Evolutionary conservation across 2,113 vertebrate genomes (phyloP), one percentile per base, ranked within the genome.

Genomic region (Chaenogobius annularis): DNA sequence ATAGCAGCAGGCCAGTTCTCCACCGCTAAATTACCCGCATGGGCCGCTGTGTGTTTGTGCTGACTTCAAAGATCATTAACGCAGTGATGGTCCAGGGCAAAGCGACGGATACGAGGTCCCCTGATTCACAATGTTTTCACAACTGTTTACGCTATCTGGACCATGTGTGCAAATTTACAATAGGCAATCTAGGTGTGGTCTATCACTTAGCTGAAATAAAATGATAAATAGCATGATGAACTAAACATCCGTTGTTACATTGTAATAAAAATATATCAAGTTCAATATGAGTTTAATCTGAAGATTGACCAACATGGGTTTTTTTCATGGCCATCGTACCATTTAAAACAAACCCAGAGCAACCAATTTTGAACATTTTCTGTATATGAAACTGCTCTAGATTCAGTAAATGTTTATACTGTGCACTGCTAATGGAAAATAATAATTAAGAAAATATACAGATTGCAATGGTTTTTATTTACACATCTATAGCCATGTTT

Each of bases 41-140:
- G 80, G 75, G 80, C 68, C 81, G 84, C 82, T 83, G 83, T 86
- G 82, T 85, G 84, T 89, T 88, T 88, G 81, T 79, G 79, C 70
- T 84, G 82, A 72, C 73, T 86, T 83, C 84, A 87, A 86, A 86
- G 79, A 75, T 72, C 66, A 83, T 89, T 86, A 83, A 85, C 77
- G 84, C 83, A 78, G 62, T 74, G 73, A 78, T 78, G 61, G 78
- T 52, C 79, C 75, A 71, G 81, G 82, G 69, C 50, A 74, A 66
- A 78, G 65, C 81, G 68, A 72, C 65, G 68, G 83, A 59, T 62
- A 65, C 31, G 26, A 72, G 65, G 75, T 52, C 31, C 0, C 37
- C 15, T 0, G 62, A 74, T 73, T 71, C 48, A 73, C 48, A 74
- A 78, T 58, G 26, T 31, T 31, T 4, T 31, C 26, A 31, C 26